Evolutionary conservation across 2,113 vertebrate genomes (phyloP).

Genomic region (Hoplias malabaricus): DNA sequence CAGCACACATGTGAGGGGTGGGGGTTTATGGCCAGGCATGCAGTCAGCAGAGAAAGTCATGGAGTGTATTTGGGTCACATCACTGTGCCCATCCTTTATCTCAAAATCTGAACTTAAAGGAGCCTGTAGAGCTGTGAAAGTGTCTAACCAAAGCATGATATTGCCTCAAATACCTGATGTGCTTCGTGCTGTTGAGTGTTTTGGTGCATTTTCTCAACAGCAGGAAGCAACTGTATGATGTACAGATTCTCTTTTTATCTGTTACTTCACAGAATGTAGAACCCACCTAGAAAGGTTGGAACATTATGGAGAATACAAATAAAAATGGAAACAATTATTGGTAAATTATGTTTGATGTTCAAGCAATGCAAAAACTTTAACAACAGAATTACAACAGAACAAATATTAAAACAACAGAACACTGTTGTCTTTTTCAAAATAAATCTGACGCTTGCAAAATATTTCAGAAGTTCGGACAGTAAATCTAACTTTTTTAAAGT

Average conservation of each 20-base stretch:
- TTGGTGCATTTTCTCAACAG: background rate
- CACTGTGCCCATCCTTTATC: background rate
- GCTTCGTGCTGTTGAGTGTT: background rate
- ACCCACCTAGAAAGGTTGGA: no score
- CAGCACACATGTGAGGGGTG: background rate
- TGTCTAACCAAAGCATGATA: background rate
- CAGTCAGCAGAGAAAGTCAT: background rate
- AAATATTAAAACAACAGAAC: no score
- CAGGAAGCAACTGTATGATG: background rate
- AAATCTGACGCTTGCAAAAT: no score
- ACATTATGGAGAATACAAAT: no score
- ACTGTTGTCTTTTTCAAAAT: no score
- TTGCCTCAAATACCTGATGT: background rate
- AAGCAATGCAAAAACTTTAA: no score
- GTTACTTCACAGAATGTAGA: background rate
- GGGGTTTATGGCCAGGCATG: background rate
- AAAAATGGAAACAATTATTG: no score
- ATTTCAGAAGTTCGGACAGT: no score
- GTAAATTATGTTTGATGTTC: no score
- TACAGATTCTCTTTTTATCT: background rate
- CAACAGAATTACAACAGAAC: no score
- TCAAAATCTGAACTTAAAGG: background rate
- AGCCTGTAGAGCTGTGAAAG: background rate
- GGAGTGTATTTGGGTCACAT: constrained; percentile 21
- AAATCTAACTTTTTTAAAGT: no score